Evolutionary conservation across 2,797 vertebrate species (phyloP).

Genomic region (Champsocephalus gunnari): DNA sequence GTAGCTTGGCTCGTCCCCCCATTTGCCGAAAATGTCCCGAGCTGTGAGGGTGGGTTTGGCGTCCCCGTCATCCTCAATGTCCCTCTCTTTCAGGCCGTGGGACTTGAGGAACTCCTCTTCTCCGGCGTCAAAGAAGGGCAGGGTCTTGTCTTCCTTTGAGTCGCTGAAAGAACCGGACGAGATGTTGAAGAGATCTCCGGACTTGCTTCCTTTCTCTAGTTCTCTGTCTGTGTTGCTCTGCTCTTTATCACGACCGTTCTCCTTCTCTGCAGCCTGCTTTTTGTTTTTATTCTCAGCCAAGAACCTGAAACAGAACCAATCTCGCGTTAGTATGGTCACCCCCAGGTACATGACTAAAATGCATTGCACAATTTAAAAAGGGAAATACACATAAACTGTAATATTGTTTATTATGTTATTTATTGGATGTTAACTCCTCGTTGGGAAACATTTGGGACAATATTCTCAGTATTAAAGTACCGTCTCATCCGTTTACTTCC

Average conservation of each 20-base stretch:
- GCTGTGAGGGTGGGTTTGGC: conserved; percentile 83
- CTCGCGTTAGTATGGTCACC: conserved; percentile 19
- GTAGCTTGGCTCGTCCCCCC: conserved; percentile 91
- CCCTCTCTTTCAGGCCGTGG: conserved; percentile 88
- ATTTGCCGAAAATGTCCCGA: conserved; percentile 92
- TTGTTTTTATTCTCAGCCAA: conserved; percentile 92
- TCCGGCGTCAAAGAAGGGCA: conserved; percentile 88
- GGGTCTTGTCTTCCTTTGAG: conserved; percentile 88
- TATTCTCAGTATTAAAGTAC: not conserved
- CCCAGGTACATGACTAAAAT: not conserved
- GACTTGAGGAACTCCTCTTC: conserved; percentile 94
- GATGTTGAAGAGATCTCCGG: conserved; percentile 84
- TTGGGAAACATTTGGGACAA: not conserved
- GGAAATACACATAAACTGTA: conserved; percentile 25
- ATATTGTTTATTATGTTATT: not conserved
- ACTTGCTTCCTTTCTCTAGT: conserved; percentile 90
- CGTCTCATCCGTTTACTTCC: not conserved
- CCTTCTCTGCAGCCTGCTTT: conserved; percentile 82
- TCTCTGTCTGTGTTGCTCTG: conserved; percentile 84
- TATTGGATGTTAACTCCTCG: not conserved
- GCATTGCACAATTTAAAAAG: not conserved
- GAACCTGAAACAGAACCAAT: conserved; percentile 85
- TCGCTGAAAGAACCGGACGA: conserved; percentile 72
- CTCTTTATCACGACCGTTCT: conserved; percentile 90
- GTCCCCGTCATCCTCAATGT: conserved; percentile 87